These are phyloP conservation scores for Heliothis subflexa DNA, from an alignment of 1,140 invertebrate species.

Conservation along the genomic window DNA sequence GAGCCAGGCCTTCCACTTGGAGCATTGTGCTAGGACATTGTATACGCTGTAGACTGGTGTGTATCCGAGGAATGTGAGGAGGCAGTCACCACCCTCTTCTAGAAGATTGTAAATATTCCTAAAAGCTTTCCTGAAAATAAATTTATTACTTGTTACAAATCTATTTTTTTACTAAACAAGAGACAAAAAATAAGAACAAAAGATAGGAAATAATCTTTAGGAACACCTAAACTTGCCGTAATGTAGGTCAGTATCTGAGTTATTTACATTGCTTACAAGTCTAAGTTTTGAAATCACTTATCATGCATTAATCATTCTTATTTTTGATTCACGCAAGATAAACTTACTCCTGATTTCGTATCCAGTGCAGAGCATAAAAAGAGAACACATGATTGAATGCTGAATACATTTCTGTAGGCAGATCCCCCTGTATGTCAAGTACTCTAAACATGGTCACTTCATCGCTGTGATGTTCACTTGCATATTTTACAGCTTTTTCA, in stretches of 20 bases:
- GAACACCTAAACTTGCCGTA: no score
- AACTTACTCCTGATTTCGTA: constrained; percentile 90
- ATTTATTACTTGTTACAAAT: background rate
- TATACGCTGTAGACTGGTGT: constrained; percentile 91
- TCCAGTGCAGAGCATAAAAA: constrained; percentile 94
- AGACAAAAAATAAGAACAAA: no score
- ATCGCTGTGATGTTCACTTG: constrained; percentile 85
- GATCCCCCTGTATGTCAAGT: constrained; percentile 88
- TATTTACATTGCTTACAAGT: no score
- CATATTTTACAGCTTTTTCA: constrained; percentile 90
- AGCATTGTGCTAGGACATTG: constrained; percentile 85
- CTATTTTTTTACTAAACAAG: no score
- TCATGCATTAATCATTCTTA: no score
- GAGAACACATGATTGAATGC: constrained; percentile 91
- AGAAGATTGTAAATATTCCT: constrained; percentile 89
- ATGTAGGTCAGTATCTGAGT: no score
- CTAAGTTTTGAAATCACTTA: no score
- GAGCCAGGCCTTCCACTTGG: constrained; percentile 89
- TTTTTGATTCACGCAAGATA: no score
- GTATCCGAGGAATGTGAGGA: constrained; percentile 89
- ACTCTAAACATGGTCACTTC: constrained; percentile 87
- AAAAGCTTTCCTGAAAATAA: constrained; percentile 85
- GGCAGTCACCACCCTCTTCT: constrained; percentile 88
- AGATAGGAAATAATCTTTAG: no score
- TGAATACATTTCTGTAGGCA: constrained; percentile 83